phyloP scores from a whole-genome alignment of 2,888 invertebrate species.

The Aphidoletes aphidimyza region DNA sequence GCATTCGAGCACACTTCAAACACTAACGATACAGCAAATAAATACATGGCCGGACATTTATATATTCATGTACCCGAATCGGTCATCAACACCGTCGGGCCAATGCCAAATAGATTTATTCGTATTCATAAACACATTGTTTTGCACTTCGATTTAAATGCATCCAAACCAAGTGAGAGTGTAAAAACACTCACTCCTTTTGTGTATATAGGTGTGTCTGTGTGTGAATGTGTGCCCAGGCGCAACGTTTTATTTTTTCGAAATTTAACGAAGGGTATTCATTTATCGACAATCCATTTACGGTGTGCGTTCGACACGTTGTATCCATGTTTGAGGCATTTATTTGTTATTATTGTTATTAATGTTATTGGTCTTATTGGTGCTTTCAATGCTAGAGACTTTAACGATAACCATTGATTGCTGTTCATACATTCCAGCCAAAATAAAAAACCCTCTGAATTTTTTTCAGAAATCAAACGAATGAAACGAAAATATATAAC shows the following conservation, averaged over 20 bases:
- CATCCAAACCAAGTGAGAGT: background rate
- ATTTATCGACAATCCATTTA: constrained; percentile 18
- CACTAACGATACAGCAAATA: background rate
- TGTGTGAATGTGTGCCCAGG: background rate
- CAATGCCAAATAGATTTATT: constrained; percentile 3
- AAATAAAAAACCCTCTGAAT: no score
- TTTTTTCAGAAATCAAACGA: no score
- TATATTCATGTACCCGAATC: background rate
- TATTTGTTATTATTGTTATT: background rate
- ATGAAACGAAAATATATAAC: no score
- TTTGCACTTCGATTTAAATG: constrained; percentile 30
- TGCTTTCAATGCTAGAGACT: no score
- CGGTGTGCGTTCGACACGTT: background rate
- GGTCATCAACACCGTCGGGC: background rate
- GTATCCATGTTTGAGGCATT: background rate
- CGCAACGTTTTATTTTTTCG: constrained; percentile 12
- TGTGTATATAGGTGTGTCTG: no score
- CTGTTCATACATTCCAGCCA: no score
- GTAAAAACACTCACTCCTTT: background rate
- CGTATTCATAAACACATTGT: constrained; percentile 49
- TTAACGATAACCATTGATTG: no score
- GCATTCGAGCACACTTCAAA: background rate
- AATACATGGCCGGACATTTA: background rate
- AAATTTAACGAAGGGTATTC: background rate
- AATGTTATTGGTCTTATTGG: no score